Evolutionary conservation across 2,113 vertebrate species (phyloP).

Genomic region (Ardeotis arabs): DNA sequence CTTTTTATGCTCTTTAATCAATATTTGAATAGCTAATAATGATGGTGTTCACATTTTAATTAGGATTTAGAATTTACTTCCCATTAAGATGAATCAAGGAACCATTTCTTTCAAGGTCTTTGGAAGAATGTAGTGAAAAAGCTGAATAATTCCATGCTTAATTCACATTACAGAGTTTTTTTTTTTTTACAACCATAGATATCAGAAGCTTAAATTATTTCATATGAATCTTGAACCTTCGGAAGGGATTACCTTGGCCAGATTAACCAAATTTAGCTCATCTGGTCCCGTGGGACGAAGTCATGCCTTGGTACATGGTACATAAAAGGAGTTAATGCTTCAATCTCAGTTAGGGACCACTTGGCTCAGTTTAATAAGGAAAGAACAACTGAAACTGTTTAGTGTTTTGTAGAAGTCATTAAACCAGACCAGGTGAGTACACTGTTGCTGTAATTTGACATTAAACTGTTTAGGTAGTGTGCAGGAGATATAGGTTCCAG

Average conservation of each 20-base stretch:
- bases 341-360: background rate
- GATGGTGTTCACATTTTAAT: background rate
- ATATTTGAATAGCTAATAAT: background rate
- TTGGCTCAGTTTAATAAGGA: background rate
- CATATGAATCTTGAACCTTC: background rate
- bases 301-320: background rate
- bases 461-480: background rate
- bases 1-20: background rate
- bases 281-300: background rate
- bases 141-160: background rate
- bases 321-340: background rate
- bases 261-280: background rate
- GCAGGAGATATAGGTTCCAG: rapidly evolving
- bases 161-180: background rate
- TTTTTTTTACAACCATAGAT: background rate
- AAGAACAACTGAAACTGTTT: background rate
- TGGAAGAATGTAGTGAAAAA: background rate
- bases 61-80: background rate
- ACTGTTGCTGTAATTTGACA: background rate
- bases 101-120: background rate
- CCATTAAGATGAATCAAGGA: background rate
- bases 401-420: background rate
- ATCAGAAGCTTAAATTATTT: background rate
- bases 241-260: background rate
- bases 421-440: background rate